phyloP scores from a whole-genome alignment of 2,113 vertebrate species.

The Rhinolophus ferrumequinum region DNA sequence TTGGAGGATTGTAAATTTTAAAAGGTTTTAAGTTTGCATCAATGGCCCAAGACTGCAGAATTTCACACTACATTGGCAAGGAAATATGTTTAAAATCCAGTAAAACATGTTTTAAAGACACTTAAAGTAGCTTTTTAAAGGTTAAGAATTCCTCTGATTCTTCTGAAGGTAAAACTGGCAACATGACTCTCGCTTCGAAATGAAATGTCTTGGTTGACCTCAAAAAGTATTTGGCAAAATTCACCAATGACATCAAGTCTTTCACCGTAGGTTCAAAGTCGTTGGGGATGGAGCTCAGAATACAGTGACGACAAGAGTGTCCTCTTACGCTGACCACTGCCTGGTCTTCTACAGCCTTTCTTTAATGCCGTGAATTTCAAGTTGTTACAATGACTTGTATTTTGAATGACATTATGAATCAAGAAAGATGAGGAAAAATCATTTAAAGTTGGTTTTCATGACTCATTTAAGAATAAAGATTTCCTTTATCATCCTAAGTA shows the following conservation, averaged over 20 bases:
- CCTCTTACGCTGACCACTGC: background rate
- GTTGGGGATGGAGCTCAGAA: background rate
- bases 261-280: background rate
- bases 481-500: slow-evolving; percentile 45
- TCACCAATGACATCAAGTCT: background rate
- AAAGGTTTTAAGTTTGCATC: slow-evolving; percentile 11
- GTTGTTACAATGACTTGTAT: background rate
- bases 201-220: background rate
- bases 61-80: background rate
- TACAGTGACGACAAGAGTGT: background rate
- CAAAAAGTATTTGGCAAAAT: slow-evolving; percentile 22
- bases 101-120: background rate
- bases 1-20: slow-evolving; percentile 24
- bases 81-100: slow-evolving; percentile 8
- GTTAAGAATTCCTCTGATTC: slow-evolving; percentile 10
- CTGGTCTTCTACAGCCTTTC: background rate
- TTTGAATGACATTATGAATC: slow-evolving; percentile 53
- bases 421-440: slow-evolving; percentile 14
- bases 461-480: slow-evolving; percentile 39
- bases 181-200: background rate
- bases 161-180: slow-evolving; percentile 16
- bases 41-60: background rate
- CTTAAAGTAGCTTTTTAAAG: background rate
- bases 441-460: slow-evolving; percentile 32
- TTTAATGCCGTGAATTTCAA: slow-evolving; percentile 54